These are phyloP conservation scores for Chalcosyrphus nemorum DNA, from an alignment of 2,888 invertebrate genomes.

Conservation along the genomic window DNA sequence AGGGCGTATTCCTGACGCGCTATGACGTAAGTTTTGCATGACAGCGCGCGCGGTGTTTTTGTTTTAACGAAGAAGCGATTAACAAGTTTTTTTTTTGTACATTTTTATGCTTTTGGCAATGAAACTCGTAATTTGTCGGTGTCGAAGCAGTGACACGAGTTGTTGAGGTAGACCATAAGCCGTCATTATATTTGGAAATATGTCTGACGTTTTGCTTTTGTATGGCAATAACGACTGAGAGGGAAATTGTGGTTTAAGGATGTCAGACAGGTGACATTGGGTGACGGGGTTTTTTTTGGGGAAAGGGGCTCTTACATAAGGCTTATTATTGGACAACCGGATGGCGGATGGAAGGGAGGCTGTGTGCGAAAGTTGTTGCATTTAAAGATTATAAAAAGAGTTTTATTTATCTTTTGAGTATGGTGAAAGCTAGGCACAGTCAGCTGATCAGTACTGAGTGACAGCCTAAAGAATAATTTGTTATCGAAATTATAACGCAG, in stretches of 20 bases:
- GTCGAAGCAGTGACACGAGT: slow-evolving; percentile 13
- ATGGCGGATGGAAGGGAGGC: too few species aligned
- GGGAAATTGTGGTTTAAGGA: slow-evolving; percentile 9
- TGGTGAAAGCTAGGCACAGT: too few species aligned
- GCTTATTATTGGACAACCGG: too few species aligned
- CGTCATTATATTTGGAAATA: slow-evolving; percentile 1
- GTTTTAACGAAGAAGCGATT: slow-evolving; percentile 29
- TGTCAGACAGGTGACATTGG: slow-evolving; percentile 20
- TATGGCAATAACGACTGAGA: not conserved
- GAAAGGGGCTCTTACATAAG: not conserved
- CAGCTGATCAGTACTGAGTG: too few species aligned
- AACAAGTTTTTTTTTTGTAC: slow-evolving; percentile 50
- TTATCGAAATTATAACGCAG: too few species aligned
- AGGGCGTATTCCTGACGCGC: slow-evolving; percentile 57
- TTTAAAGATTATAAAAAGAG: too few species aligned
- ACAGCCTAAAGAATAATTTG: too few species aligned
- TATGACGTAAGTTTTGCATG: slow-evolving; percentile 54
- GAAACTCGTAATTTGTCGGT: slow-evolving; percentile 32
- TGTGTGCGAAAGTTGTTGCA: too few species aligned
- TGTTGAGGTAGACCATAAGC: slow-evolving; percentile 35
- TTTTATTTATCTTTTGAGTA: too few species aligned
- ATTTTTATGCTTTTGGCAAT: slow-evolving; percentile 31
- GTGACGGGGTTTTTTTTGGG: not conserved
- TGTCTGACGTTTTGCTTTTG: not conserved
- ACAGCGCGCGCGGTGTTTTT: not conserved